Conservation (phyloP, 2,113 vertebrate genomes). For the Hemibagrus wyckioides region DNA sequence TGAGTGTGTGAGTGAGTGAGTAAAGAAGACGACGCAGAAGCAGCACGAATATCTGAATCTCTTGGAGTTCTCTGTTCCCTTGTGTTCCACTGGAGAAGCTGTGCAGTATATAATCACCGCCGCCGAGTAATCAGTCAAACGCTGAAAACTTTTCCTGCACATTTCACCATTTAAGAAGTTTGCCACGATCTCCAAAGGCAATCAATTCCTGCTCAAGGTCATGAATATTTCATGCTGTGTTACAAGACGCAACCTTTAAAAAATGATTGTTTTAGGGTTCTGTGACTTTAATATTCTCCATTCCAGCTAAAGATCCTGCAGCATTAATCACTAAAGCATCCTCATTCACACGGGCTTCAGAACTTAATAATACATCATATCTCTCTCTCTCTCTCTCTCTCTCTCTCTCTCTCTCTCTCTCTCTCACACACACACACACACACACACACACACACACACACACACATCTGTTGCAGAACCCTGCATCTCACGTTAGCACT, state of each 20-base stretch:
- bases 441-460: neutral
- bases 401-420: neutral
- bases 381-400: neutral
- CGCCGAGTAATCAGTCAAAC: constrained; percentile 13
- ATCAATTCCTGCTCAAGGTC: neutral
- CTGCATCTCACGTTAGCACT: neutral
- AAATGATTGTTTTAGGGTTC: constrained; percentile 26
- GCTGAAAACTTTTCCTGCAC: neutral
- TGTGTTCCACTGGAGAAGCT: neutral
- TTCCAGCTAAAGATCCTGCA: neutral
- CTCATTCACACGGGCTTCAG: neutral
- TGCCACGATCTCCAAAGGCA: neutral
- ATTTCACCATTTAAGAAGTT: neutral
- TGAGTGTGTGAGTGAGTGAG: neutral
- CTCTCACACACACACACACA: neutral
- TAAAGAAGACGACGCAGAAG: too few relatives aligned
- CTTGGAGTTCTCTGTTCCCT: neutral
- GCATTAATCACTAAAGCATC: neutral
- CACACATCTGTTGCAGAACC: too few relatives aligned
- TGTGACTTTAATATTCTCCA: constrained; percentile 25
- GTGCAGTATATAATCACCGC: neutral
- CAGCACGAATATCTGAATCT: neutral
- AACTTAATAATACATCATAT: constrained; percentile 10
- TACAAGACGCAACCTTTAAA: constrained; percentile 15
- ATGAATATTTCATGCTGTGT: constrained; percentile 3